Percentiles rank a stretch among this genome's conserved stretches.
Conservation (phyloP, 1,140 invertebrate species). For the Calosoma granatense region DNA sequence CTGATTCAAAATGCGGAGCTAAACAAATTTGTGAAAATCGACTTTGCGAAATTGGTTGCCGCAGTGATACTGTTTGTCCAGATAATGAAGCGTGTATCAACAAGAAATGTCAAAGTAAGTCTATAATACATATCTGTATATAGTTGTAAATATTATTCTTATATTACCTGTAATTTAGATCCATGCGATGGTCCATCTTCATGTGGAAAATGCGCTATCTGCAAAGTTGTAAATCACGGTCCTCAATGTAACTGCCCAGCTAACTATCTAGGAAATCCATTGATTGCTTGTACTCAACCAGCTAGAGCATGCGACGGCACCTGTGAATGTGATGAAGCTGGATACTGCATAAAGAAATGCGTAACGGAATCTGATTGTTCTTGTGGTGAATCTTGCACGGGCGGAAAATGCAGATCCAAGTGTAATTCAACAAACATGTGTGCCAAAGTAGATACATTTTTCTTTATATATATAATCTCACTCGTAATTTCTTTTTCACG, state of each 20-base stretch:
- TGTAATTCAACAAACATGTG: constrained; percentile 42
- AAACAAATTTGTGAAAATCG: constrained; percentile 80
- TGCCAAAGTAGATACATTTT: constrained; percentile 9
- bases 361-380: constrained; percentile 54
- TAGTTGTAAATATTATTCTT: constrained; percentile 11
- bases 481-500: not conserved
- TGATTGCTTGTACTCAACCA: constrained; percentile 58
- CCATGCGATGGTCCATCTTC: constrained; percentile 57
- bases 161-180: constrained; percentile 51
- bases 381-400: constrained; percentile 59
- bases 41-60: constrained; percentile 73
- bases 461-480: not conserved
- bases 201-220: constrained; percentile 76
- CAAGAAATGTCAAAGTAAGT: constrained; percentile 65
- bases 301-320: constrained; percentile 51
- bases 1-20: constrained; percentile 63
- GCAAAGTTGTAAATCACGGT: constrained; percentile 70
- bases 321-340: constrained; percentile 66
- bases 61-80: constrained; percentile 69
- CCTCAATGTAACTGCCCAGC: constrained; percentile 74
- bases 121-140: constrained; percentile 8
- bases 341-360: constrained; percentile 65
- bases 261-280: constrained; percentile 70
- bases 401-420: constrained; percentile 49
- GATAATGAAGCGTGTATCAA: constrained; percentile 66